A percentile compares a stretch with the other conserved stretches of the same genome.
Evolutionary conservation across 2,113 vertebrate genomes (phyloP).

Genomic region (Riparia riparia): DNA sequence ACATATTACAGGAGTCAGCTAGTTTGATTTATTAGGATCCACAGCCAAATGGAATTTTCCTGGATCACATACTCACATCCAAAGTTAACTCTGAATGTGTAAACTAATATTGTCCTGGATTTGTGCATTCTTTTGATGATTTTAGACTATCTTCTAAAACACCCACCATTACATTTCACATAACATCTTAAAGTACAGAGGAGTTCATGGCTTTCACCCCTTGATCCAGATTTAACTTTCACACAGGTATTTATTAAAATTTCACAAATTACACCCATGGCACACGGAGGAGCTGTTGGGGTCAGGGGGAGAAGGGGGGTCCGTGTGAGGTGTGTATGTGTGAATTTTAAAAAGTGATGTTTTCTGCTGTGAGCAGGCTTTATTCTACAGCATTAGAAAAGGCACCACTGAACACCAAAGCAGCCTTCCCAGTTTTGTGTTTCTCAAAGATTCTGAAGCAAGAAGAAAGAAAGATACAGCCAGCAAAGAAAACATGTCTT

Average conservation of each 20-base stretch:
- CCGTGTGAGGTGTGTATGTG: fast-evolving
- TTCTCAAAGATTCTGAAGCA: not conserved
- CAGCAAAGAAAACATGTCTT: not conserved
- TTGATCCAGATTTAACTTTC: not conserved
- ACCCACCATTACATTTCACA: not conserved
- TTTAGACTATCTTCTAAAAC: not conserved
- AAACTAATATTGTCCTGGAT: not conserved
- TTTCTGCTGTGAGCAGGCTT: not conserved
- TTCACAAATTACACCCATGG: not conserved
- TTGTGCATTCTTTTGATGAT: not conserved
- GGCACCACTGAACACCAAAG: not conserved
- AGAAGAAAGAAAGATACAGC: not conserved
- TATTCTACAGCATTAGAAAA: not conserved
- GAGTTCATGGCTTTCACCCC: not conserved
- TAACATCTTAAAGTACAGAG: not conserved
- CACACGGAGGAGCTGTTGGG: not conserved
- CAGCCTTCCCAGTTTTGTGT: not conserved
- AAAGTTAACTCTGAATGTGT: not conserved
- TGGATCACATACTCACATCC: not conserved
- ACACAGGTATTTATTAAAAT: not conserved
- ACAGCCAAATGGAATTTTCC: not conserved
- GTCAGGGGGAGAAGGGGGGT: fast-evolving
- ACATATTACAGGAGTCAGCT: not conserved
- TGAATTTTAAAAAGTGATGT: not conserved
- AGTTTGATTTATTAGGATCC: not conserved